Evolutionary conservation across 1,140 invertebrate genomes (phyloP), one percentile per base, ranked within the genome.

Genomic region (Trichoplusia ni): DNA sequence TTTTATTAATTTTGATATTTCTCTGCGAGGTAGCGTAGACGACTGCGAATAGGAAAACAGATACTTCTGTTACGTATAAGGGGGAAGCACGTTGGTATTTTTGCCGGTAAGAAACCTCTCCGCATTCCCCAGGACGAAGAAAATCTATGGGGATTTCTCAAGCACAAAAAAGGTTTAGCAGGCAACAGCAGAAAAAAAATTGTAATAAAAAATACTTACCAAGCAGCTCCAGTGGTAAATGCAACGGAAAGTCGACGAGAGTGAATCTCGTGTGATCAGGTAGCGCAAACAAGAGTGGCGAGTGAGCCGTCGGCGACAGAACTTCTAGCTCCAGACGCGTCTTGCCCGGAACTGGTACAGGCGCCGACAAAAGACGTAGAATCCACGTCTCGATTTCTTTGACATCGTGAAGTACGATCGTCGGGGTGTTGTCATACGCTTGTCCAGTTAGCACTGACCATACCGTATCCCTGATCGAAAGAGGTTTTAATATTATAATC

Each of bases 351-450:
- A 99, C 97, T 2, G 98, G 98, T 18, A 99, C 98, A 0, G 99
- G 99, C 44, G 98, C 97, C 72, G 98, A 99, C 18, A 99, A 92
- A 5, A 99, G 91, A 51, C 98, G 93, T 29, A 99, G 89, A 67
- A 99, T 99, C 98, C 99, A 99, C 0, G 97, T 99, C 91, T 99
- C 99, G 61, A 99, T 98, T 90, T 99, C 98, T 59, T 96, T 93
- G 4, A 99, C 97, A 89, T 99, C 98, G 83, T 98, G 97, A 73
- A 99, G 92, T 2, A 99, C 95, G 46, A 98, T 95, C 0, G 95
- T 96, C 1, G 97, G 95, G 13, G 95, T 95, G 18, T 94, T 93
- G 31, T 97, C 96, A 54, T 94, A 91, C 11, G 93, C 92, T 77
- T 94, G 94, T 8, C 96, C 95, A 7, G 95, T 96, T 49, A 98